Percentiles rank a stretch among this genome's conserved stretches.
These are phyloP conservation scores for Zoanthus sociatus DNA, from an alignment of 92 coral and sea anemone species.

Conservation along the genomic window DNA sequence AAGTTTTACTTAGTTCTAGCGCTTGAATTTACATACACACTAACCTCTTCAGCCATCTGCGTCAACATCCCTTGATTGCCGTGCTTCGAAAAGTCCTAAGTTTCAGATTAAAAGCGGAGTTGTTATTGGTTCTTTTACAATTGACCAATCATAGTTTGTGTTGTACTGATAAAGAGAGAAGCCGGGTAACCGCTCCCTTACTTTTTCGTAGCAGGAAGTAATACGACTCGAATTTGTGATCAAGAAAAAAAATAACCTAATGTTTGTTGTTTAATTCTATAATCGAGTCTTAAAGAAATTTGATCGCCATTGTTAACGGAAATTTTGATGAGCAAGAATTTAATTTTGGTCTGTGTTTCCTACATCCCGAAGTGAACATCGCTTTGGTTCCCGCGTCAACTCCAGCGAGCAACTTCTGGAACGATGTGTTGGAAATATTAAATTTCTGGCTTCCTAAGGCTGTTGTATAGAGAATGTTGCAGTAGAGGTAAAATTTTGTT, in stretches of 20 bases:
- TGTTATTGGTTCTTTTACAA: not conserved
- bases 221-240: not conserved
- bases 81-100: not conserved
- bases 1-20: too few species aligned
- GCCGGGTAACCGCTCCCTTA: slow-evolving; percentile 52
- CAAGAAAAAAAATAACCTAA: not conserved
- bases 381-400: not conserved
- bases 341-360: not conserved
- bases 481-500: slow-evolving; percentile 6
- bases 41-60: slow-evolving; percentile 38
- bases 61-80: slow-evolving; percentile 21
- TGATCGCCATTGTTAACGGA: not conserved
- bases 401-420: slow-evolving; percentile 15
- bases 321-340: not conserved
- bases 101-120: not conserved
- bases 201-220: slow-evolving; percentile 28
- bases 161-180: not conserved
- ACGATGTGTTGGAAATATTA: slow-evolving; percentile 8
- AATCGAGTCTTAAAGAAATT: not conserved
- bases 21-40: not conserved
- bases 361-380: not conserved
- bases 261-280: not conserved
- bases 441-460: not conserved
- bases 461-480: not conserved
- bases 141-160: slow-evolving; percentile 28